A percentile compares a stretch with the other conserved stretches of the same genome.
These are phyloP conservation scores for Meles meles DNA, from an alignment of 2,113 vertebrate genomes.

Conservation along the genomic window DNA sequence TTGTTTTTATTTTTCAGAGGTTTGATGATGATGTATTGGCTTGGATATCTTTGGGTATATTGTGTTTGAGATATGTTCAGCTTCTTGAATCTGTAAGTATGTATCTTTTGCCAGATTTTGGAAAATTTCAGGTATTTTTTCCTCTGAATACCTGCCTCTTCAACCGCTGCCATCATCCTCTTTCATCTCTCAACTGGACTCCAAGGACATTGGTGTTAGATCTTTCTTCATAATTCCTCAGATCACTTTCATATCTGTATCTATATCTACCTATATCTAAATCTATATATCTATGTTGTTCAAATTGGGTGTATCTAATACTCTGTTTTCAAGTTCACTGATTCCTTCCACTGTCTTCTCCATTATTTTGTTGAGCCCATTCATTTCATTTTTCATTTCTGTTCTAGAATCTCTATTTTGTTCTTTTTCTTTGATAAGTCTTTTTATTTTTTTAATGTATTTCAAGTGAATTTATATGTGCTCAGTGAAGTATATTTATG, in stretches of 20 bases:
- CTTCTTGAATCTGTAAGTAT: not conserved
- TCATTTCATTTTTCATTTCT: not conserved
- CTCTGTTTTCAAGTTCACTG: not conserved
- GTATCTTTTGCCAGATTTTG: not conserved
- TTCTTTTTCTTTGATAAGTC: not conserved
- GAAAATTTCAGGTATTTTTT: not conserved
- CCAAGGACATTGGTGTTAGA: not conserved
- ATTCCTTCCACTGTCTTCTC: not conserved
- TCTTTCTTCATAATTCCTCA: not conserved
- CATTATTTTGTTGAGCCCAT: not conserved
- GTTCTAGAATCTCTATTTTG: not conserved
- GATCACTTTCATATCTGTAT: not conserved
- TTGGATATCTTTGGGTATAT: not conserved
- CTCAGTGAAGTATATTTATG: not conserved
- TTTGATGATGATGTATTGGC: not conserved
- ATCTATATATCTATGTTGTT: not conserved
- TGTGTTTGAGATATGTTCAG: not conserved
- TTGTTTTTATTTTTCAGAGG: not conserved
- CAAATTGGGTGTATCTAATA: not conserved
- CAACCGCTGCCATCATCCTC: not conserved
- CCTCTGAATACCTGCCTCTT: not conserved
- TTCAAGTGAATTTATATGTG: not conserved
- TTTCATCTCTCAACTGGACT: not conserved
- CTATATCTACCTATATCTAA: not conserved
- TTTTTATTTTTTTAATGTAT: not conserved